Evolutionary conservation across 2,888 invertebrate species (phyloP), one percentile per base, ranked within the genome.

Genomic region (Plebejus melissa): DNA sequence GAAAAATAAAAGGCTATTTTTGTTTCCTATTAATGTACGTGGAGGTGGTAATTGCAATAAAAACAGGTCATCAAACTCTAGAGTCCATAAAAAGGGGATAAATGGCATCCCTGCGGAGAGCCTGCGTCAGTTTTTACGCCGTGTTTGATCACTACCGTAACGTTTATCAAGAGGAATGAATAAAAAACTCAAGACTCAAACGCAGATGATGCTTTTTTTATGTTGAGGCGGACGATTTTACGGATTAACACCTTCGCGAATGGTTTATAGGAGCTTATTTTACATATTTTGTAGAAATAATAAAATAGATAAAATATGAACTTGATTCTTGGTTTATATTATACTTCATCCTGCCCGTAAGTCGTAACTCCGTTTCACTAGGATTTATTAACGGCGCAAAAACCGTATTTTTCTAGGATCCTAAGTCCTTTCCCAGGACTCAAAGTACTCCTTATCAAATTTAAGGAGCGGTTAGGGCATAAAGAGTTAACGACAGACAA

Each of bases 31-130:
- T 72, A 72, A 72, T 72, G 72, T 46, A 72, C 72, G 50, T 54
- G 32, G 72, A 54, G 54, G 72, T 72, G 72, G 72, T 72, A 72
- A 72, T 72, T 72, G 72, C 72, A 72, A 72, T 72, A 72, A 72
- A 72, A 72, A 72, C 54, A 72, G 50, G 72, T 72, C 72, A 28
- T 72, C 72, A 72, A 72, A 72, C 72, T 54, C 72, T 72, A 72
- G 54, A 72, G 72, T 72, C 50, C 72, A 54, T 72, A 72, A 72
- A 72, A 72, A 72, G 54, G 72, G 54, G 22, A 72, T 72, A 72
- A 72, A 72, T 50, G 28, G 54, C 32, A 72, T 72, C 72, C 72
- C 54, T 32, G 54, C 32, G 50, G 72, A 54, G 72, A 54, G 71
- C 50, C 71, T 13, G 72, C 72, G 50, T 54, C 54, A 50, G 72